Conservation (phyloP, 2,113 vertebrate genomes). For the Gopherus evgoodei region DNA sequence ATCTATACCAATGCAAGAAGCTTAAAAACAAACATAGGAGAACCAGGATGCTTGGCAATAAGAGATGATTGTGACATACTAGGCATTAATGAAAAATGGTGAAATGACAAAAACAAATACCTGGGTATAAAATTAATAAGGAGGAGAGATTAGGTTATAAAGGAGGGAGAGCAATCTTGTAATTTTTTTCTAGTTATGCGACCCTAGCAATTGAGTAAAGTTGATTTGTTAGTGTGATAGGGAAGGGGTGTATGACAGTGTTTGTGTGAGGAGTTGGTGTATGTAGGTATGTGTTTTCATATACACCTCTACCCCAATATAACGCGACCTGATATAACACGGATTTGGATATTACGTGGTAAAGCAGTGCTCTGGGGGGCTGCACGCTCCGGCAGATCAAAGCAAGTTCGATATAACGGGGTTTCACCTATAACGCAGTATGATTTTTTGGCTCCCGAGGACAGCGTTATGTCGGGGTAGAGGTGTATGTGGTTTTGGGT, state of each 20-base stretch:
- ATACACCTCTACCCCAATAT: too few species aligned
- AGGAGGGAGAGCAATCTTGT: background rate
- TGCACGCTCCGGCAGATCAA: too few species aligned
- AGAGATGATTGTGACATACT: background rate
- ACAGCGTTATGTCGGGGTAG: too few species aligned
- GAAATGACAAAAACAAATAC: background rate
- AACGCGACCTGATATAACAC: too few species aligned
- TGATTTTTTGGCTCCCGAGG: too few species aligned
- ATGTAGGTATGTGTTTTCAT: background rate
- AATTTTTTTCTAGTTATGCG: background rate
- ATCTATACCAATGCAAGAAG: background rate
- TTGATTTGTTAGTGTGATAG: background rate
- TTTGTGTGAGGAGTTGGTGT: background rate
- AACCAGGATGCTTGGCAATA: background rate
- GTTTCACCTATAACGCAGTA: too few species aligned
- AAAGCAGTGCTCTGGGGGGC: too few species aligned
- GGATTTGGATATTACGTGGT: too few species aligned
- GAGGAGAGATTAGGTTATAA: background rate
- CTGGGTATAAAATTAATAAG: background rate
- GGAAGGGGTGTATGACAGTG: background rate
- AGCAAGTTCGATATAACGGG: too few species aligned
- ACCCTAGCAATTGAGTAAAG: background rate
- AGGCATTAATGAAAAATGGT: rapidly evolving
- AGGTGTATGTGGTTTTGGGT: background rate
- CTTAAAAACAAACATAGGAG: background rate